phyloP scores from a whole-genome alignment of 2,797 vertebrate genomes.

The Gouania willdenowi region DNA sequence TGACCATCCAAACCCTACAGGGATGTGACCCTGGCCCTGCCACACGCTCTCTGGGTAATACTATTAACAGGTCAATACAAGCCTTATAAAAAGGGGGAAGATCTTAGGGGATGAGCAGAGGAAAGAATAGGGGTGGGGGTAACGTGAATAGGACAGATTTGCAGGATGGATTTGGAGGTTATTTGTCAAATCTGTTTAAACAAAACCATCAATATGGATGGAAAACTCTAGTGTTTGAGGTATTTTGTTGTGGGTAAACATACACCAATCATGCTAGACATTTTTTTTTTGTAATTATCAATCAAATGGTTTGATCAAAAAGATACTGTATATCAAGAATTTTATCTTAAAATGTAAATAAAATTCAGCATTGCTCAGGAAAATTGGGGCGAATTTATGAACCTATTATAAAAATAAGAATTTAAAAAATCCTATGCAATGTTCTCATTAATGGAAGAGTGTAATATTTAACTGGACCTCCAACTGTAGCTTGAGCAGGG shows the following conservation, averaged over 20 bases:
- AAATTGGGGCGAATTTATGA: too few relatives aligned
- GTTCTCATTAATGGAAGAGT: not conserved
- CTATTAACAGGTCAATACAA: constrained; percentile 71
- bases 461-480: constrained; percentile 13
- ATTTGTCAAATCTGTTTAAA: constrained; percentile 35
- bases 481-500: constrained; percentile 17
- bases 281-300: too few relatives aligned
- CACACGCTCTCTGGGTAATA: constrained; percentile 71
- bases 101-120: constrained; percentile 32
- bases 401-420: too few relatives aligned
- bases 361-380: too few relatives aligned
- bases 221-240: too few relatives aligned
- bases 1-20: constrained; percentile 63
- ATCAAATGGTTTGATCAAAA: too few relatives aligned
- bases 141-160: constrained; percentile 32
- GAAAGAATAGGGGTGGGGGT: constrained; percentile 25
- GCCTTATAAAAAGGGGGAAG: constrained; percentile 24
- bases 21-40: constrained; percentile 72
- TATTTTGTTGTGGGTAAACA: too few relatives aligned
- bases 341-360: too few relatives aligned
- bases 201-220: constrained; percentile 27
- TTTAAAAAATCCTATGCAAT: not conserved
- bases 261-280: too few relatives aligned
- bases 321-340: too few relatives aligned
- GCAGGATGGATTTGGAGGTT: constrained; percentile 19